These are phyloP conservation scores for Okapia johnstoni DNA, from an alignment of 2,113 vertebrate genomes.

Conservation along the genomic window DNA sequence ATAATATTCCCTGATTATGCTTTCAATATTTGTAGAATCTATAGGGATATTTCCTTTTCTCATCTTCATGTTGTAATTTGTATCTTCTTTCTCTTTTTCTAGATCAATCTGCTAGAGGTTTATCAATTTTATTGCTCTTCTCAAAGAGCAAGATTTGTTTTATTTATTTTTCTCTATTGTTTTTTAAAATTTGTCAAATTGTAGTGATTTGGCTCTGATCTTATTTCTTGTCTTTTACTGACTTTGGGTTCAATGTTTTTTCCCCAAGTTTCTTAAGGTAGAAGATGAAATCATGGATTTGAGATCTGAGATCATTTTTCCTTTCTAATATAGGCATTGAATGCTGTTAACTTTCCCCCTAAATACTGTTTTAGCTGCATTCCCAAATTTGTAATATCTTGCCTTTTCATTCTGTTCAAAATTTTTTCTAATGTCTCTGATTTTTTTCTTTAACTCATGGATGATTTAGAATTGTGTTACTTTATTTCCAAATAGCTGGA, in stretches of 20 bases:
- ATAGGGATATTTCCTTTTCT: not conserved
- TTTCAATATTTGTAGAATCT: conserved; percentile 10
- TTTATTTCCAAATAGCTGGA: not conserved
- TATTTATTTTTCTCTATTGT: not conserved
- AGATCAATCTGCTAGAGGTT: not conserved
- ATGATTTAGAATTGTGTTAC: not conserved
- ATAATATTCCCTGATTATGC: not conserved
- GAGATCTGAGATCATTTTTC: not conserved
- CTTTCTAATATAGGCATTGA: not conserved
- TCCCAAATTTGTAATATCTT: not conserved
- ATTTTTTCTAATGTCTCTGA: not conserved
- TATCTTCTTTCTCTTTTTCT: not conserved
- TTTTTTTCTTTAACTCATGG: not conserved
- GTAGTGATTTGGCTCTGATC: not conserved
- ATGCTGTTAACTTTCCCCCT: not conserved
- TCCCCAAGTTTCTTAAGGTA: not conserved
- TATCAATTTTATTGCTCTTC: conserved; percentile 18
- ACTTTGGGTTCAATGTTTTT: not conserved
- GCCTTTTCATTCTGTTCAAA: not conserved
- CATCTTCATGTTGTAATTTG: not conserved
- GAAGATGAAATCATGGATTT: not conserved
- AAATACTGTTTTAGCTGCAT: not conserved
- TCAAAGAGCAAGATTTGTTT: not conserved
- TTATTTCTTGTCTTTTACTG: not conserved
- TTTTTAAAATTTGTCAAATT: not conserved